These are phyloP conservation scores for Cuniculus paca DNA, from an alignment of 2,797 vertebrate species.

Conservation along the genomic window DNA sequence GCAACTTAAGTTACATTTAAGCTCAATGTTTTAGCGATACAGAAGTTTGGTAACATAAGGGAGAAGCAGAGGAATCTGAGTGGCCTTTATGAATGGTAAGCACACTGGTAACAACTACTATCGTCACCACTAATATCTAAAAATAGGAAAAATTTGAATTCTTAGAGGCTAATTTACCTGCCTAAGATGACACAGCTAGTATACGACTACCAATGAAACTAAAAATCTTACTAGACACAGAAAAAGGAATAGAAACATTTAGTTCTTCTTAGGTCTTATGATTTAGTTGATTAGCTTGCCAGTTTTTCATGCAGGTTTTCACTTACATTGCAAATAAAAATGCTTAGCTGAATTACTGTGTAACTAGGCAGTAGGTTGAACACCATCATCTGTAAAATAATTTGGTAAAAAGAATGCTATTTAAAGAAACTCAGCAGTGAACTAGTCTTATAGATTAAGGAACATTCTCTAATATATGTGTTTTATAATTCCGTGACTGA, in stretches of 20 bases:
- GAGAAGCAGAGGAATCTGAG: neutral
- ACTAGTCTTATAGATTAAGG: slow-evolving; percentile 56
- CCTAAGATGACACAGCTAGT: neutral
- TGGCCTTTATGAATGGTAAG: neutral
- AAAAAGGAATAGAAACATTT: neutral
- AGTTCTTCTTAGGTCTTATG: slow-evolving; percentile 2
- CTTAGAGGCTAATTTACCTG: neutral
- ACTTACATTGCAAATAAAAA: slow-evolving; percentile 67
- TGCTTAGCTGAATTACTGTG: slow-evolving; percentile 43
- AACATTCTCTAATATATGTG: neutral
- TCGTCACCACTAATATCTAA: neutral
- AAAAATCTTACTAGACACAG: slow-evolving; percentile 48
- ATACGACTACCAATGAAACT: neutral
- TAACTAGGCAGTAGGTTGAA: neutral
- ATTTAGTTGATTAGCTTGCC: slow-evolving; percentile 38
- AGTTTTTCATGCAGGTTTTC: slow-evolving; percentile 59
- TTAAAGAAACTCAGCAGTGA: slow-evolving; percentile 37
- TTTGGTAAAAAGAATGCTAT: neutral
- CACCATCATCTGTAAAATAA: slow-evolving; percentile 32
- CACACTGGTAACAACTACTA: neutral
- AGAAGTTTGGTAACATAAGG: neutral
- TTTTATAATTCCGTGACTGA: slow-evolving; percentile 48
- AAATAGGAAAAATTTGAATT: neutral
- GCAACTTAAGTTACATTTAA: neutral
- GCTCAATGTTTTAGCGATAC: neutral